A percentile compares a stretch with the other conserved stretches of the same genome.
phyloP scores from a whole-genome alignment of 1,140 invertebrate species.

The Frieseomelitta varia region DNA sequence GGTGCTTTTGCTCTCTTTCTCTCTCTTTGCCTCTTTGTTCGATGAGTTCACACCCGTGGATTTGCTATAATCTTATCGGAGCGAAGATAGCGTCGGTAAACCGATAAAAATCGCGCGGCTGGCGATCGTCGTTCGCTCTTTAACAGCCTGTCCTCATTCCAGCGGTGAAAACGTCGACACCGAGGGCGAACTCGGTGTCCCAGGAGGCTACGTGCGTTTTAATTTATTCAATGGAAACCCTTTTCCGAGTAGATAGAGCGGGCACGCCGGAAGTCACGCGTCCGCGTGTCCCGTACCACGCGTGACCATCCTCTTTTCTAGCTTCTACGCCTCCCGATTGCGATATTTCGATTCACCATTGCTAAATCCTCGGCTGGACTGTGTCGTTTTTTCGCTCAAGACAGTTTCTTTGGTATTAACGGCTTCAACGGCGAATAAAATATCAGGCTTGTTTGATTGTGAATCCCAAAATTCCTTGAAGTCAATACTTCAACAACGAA shows the following conservation, averaged over 20 bases:
- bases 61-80: constrained; percentile 66
- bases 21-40: not conserved
- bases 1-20: constrained; percentile 45
- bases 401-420: not conserved
- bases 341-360: not conserved
- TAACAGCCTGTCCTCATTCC: constrained; percentile 22
- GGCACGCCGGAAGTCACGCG: constrained; percentile 54
- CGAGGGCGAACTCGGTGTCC: not conserved
- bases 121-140: constrained; percentile 33
- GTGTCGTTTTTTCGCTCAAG: not conserved
- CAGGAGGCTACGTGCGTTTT: too few relatives aligned
- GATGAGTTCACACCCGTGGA: constrained; percentile 48
- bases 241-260: not conserved
- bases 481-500: not conserved
- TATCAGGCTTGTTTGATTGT: not conserved
- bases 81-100: constrained; percentile 55
- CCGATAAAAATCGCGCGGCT: constrained; percentile 53
- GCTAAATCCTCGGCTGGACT: not conserved
- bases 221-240: constrained; percentile 30
- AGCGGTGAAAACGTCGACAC: not conserved
- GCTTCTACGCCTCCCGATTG: constrained; percentile 18
- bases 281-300: constrained; percentile 33
- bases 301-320: constrained; percentile 49
- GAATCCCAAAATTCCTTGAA: not conserved
- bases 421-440: not conserved